Conservation (phyloP, 2,888 invertebrate genomes). For the Stenurella melanura region DNA sequence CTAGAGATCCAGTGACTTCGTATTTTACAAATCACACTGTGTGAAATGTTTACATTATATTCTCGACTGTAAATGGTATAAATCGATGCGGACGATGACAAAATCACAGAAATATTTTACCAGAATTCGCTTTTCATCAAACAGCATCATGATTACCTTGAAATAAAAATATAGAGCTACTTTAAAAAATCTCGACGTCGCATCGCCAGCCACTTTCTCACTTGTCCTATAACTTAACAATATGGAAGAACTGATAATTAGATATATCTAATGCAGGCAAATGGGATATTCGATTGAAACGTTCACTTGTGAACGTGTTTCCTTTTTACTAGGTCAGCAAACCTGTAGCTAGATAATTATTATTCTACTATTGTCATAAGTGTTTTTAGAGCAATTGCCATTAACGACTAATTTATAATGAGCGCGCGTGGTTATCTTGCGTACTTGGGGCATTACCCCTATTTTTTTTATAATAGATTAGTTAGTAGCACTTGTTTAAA, state of each 20-base stretch:
- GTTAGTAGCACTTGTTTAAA: background rate
- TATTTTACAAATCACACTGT: no score
- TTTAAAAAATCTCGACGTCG: constrained; percentile 4
- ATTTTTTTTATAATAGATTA: background rate
- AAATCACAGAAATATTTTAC: constrained; percentile 5
- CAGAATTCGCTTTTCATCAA: background rate
- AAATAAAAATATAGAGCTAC: background rate
- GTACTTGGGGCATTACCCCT: background rate
- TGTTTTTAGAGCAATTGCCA: background rate
- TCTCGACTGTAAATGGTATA: background rate
- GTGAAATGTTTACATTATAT: background rate
- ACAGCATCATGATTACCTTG: constrained; percentile 10
- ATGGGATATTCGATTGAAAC: background rate
- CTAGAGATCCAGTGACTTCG: no score
- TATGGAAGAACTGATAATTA: background rate
- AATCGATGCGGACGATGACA: background rate
- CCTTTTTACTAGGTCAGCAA: background rate
- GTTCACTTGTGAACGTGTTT: constrained; percentile 3
- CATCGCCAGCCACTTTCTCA: background rate
- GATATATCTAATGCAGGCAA: background rate
- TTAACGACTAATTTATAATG: background rate
- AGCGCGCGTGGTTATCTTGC: background rate
- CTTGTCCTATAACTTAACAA: background rate
- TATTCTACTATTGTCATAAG: constrained; percentile 1
- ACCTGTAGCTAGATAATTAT: background rate